Evolutionary conservation across 2,113 vertebrate genomes (phyloP).

Genomic region (Boleophthalmus pectinirostris): DNA sequence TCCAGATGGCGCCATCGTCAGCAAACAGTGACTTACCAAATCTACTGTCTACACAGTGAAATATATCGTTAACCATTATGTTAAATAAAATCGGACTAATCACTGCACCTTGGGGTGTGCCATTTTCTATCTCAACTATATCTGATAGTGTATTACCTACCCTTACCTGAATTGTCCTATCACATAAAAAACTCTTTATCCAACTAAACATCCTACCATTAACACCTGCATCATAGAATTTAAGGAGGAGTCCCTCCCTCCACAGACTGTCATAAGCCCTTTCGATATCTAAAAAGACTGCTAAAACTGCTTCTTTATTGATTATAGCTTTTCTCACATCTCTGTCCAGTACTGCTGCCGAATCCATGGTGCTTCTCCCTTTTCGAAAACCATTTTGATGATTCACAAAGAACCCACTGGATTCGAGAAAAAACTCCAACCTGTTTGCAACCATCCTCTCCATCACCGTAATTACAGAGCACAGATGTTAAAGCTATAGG

Average conservation of each 20-base stretch:
- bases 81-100: neutral
- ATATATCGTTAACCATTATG: neutral
- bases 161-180: no score
- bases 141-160: neutral
- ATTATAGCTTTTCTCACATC: neutral
- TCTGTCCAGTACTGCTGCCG: neutral
- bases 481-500: neutral
- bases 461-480: neutral
- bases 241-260: no score
- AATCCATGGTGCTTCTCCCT: neutral
- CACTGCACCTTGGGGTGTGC: neutral
- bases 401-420: neutral
- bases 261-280: no score
- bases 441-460: neutral
- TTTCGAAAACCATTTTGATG: conserved; percentile 1
- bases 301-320: no score
- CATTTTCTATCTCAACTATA: neutral
- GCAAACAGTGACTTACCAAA: neutral
- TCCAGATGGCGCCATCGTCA: neutral
- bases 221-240: no score
- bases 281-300: no score
- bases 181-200: no score
- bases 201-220: no score
- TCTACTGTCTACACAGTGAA: neutral
- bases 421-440: neutral